phyloP scores from a whole-genome alignment of 2,113 vertebrate species.

The Lynx canadensis region DNA sequence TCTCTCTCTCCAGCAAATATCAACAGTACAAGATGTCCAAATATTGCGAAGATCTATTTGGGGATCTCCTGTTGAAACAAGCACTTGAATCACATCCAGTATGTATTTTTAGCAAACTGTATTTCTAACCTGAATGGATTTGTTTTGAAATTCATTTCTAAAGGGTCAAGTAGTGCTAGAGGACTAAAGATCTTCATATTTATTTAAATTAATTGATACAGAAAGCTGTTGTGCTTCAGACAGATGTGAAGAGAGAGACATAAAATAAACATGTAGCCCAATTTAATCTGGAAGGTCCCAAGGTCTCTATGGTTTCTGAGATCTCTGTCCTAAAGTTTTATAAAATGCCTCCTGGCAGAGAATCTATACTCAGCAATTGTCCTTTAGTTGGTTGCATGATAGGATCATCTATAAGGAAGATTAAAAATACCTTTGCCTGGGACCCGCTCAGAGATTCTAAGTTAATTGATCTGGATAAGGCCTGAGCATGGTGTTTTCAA shows the following conservation, averaged over 20 bases:
- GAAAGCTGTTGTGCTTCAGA: slow-evolving; percentile 60
- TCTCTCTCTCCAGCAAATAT: slow-evolving; percentile 92
- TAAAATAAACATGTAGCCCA: slow-evolving; percentile 42
- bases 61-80: slow-evolving; percentile 96
- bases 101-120: slow-evolving; percentile 75
- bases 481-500: neutral
- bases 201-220: slow-evolving; percentile 63
- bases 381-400: neutral
- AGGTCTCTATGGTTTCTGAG: neutral
- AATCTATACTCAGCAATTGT: neutral
- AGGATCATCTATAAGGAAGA: neutral
- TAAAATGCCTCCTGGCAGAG: neutral
- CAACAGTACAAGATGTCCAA: slow-evolving; percentile 99
- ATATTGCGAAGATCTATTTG: slow-evolving; percentile 98
- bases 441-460: neutral
- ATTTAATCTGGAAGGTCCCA: neutral
- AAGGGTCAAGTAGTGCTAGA: slow-evolving; percentile 63
- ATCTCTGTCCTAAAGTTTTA: neutral
- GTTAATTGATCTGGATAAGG: neutral
- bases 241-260: neutral
- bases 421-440: neutral
- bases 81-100: slow-evolving; percentile 94
- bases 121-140: slow-evolving; percentile 64
- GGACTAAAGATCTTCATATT: slow-evolving; percentile 64
- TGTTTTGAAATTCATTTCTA: slow-evolving; percentile 74